phyloP scores from a whole-genome alignment of 2,888 invertebrate genomes.

The Microctonus hyperodae region DNA sequence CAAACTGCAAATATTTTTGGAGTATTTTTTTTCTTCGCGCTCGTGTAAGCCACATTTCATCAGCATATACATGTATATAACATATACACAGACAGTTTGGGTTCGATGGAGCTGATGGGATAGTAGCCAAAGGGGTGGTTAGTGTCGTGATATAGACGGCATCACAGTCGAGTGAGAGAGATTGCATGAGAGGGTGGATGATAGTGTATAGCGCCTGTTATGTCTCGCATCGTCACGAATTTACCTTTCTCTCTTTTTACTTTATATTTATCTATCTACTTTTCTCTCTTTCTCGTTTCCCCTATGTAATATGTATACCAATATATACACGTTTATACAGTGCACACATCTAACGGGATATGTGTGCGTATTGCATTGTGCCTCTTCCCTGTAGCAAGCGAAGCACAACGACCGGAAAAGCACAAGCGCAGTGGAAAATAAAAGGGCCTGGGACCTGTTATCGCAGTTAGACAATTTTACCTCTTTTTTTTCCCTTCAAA shows the following conservation, averaged over 20 bases:
- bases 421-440: constrained; percentile 36
- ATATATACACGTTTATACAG: constrained; percentile 10
- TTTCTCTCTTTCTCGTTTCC: neutral
- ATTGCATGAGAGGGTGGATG: constrained; percentile 14
- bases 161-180: neutral
- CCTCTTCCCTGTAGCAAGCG: constrained; percentile 35
- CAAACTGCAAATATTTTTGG: neutral
- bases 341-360: neutral
- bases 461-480: constrained; percentile 7
- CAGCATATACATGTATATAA: neutral
- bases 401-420: constrained; percentile 40
- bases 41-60: neutral
- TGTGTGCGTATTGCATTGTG: constrained; percentile 31
- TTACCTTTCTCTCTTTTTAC: constrained; percentile 18
- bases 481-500: neutral
- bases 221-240: constrained; percentile 24
- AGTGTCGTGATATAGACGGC: neutral
- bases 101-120: neutral
- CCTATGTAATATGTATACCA: neutral
- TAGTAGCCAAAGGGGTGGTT: neutral
- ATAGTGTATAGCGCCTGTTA: constrained; percentile 21
- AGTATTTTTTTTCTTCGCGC: too few relatives aligned
- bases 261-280: constrained; percentile 10
- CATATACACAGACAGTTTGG: neutral
- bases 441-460: constrained; percentile 26